A percentile compares a stretch with the other conserved stretches of the same genome.
Evolutionary conservation across 2,113 vertebrate genomes (phyloP).

Genomic region (Tragelaphus strepsiceros): DNA sequence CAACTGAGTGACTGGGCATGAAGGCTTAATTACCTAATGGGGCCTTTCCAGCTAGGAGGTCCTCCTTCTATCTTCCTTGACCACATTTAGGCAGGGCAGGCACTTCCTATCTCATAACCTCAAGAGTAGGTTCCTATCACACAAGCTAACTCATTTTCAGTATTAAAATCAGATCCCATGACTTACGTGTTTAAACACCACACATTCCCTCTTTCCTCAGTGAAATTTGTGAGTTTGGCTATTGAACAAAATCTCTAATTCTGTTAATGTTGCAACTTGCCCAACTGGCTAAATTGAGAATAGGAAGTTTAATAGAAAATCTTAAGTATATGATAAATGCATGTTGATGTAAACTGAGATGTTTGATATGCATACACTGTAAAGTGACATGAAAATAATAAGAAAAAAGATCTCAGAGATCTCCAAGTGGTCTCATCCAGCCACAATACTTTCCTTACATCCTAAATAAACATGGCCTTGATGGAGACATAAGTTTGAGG

Average conservation of each 20-base stretch:
- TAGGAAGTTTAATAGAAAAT: not conserved
- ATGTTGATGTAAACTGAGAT: not conserved
- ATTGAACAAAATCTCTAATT: not conserved
- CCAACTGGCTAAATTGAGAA: not conserved
- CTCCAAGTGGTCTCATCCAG: not conserved
- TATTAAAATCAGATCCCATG: not conserved
- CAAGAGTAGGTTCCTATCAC: not conserved
- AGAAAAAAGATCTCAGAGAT: not conserved
- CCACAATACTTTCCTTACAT: not conserved
- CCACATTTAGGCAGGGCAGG: not conserved
- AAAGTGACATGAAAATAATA: not conserved
- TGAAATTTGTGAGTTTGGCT: not conserved
- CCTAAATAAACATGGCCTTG: not conserved
- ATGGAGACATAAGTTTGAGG: not conserved
- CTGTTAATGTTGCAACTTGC: not conserved
- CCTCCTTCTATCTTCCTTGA: not conserved
- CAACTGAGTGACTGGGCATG: not conserved
- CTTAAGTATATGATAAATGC: not conserved
- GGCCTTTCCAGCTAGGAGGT: not conserved
- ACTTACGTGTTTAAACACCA: not conserved
- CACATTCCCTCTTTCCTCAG: not conserved
- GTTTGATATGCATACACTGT: not conserved
- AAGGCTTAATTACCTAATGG: not conserved
- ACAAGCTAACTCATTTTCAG: not conserved
- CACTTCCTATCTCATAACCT: not conserved